Base-by-base conservation (phyloP, 2,797 vertebrate genomes). In the Muraenolepis orangiensis region DNA sequence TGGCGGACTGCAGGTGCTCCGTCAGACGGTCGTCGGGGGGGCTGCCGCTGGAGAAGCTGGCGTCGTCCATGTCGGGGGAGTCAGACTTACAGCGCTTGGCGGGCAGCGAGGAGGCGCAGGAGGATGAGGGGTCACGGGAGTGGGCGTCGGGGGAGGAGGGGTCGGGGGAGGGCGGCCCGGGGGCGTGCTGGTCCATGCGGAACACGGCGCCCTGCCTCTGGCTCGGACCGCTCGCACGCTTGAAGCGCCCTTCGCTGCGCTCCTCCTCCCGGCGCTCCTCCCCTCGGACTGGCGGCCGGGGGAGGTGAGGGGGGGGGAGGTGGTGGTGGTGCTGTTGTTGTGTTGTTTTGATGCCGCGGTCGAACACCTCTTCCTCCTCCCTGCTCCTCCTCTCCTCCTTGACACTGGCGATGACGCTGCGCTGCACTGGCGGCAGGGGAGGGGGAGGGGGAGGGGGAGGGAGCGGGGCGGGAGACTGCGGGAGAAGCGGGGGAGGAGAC, bases 41-140 rank as follows among this genome's bases (percentile, higher is more conserved):
- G 84, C 97, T 98, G 80, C 97, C 96, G 10, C 97, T 98, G 75
- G 96, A 98, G 86, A 98, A 98, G 85, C 96, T 97, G 74, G 97
- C 96, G 18, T 97, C 96, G 90, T 98, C 97, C 94, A 97, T 95
- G 34, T 97, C 96, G 0, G 95, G 95, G 0, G 95, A 95, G 79
- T 97, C 96, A 0, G 95, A 96, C 85, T 97, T 96, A 38, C 95
- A 93, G 76, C 96, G 93, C 73, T 98, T 98, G 81, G 95, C 89
- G 38, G 96, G 95, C 79, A 96, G 90, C 2, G 8, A 8, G 3
- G 32, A 34, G 32, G 32, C 3, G 32, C 3, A 34, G 32, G 32
- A 34, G 32, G 51, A 57, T 20, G 94, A 87, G 7, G 94, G 92
- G 86, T 97, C 96, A 92, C 96, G 94, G n/a, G n/a, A n/a, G n/a